A percentile compares a stretch with the other conserved stretches of the same genome.
These are phyloP conservation scores for Coptodon rendalli DNA, from an alignment of 2,113 vertebrate species.

Conservation along the genomic window DNA sequence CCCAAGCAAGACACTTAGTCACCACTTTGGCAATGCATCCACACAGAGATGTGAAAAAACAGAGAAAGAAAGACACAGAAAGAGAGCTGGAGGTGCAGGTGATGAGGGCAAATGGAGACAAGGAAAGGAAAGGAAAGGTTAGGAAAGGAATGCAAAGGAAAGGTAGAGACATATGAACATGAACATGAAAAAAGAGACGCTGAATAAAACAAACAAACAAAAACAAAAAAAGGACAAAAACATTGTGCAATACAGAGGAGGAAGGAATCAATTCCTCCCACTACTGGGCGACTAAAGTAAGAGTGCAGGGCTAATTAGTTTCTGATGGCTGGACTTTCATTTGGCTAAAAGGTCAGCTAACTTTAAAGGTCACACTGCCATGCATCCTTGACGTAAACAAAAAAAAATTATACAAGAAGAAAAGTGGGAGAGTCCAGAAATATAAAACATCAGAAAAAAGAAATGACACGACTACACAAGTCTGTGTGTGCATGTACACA, in stretches of 20 bases:
- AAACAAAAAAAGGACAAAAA: not conserved
- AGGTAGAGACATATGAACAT: not conserved
- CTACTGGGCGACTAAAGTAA: slow-evolving; percentile 46
- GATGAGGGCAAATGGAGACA: slow-evolving; percentile 15
- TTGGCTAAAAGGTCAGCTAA: slow-evolving; percentile 66
- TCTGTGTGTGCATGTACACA: not conserved
- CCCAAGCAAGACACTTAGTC: slow-evolving; percentile 49
- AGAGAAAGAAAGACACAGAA: not conserved
- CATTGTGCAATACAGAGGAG: not conserved
- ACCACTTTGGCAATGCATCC: slow-evolving; percentile 51
- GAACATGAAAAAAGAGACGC: not conserved
- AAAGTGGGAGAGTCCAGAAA: slow-evolving; percentile 2
- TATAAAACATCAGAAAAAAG: slow-evolving; percentile 15
- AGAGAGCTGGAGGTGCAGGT: slow-evolving; percentile 9
- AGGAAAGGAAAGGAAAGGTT: not conserved
- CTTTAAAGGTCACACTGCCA: slow-evolving; percentile 65
- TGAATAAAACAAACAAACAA: not conserved
- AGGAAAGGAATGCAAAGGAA: not conserved
- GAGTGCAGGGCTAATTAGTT: slow-evolving; percentile 68
- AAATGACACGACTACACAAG: slow-evolving; percentile 3
- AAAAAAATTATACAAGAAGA: slow-evolving; percentile 4
- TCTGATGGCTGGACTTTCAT: slow-evolving; percentile 65
- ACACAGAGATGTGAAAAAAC: slow-evolving; percentile 5
- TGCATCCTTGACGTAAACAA: slow-evolving; percentile 22
- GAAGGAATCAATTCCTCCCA: slow-evolving; percentile 26